phyloP scores from a whole-genome alignment of 2,797 vertebrate genomes.

The Catamblyrhynchus diadema region DNA sequence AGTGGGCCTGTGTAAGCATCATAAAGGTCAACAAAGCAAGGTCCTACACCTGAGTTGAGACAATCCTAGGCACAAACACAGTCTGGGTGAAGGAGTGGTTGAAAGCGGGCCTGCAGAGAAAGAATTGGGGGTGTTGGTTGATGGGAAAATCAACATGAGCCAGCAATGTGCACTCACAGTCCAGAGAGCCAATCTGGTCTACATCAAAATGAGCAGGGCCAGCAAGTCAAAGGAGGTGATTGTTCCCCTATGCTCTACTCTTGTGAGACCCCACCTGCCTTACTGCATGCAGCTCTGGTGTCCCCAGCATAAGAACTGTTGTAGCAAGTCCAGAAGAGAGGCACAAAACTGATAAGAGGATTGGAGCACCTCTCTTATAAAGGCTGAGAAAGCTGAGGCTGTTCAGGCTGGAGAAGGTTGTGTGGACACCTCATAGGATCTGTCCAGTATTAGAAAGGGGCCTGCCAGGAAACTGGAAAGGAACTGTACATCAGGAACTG shows the following conservation, averaged over 20 bases:
- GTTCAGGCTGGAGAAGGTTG: background rate
- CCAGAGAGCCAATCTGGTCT: background rate
- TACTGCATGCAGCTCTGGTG: background rate
- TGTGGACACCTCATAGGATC: background rate
- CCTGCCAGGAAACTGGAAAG: fast-evolving
- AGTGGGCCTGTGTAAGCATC: background rate
- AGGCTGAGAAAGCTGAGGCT: background rate
- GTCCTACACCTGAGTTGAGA: fast-evolving
- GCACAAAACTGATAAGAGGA: background rate
- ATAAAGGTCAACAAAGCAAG: background rate
- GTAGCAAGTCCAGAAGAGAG: background rate
- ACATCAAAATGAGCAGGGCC: background rate
- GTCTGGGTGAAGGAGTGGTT: too few relatives aligned
- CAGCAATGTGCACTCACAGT: fast-evolving
- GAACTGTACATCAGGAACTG: background rate
- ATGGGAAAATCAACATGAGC: background rate
- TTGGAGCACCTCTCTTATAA: background rate
- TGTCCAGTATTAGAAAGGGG: background rate
- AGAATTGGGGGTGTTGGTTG: background rate
- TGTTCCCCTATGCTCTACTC: background rate
- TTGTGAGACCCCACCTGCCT: background rate
- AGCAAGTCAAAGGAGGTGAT: background rate
- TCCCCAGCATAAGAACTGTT: background rate
- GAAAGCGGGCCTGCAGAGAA: fast-evolving
- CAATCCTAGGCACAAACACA: background rate